Evolutionary conservation across 2,888 invertebrate genomes (phyloP).

Genomic region (Lithosia quadra): DNA sequence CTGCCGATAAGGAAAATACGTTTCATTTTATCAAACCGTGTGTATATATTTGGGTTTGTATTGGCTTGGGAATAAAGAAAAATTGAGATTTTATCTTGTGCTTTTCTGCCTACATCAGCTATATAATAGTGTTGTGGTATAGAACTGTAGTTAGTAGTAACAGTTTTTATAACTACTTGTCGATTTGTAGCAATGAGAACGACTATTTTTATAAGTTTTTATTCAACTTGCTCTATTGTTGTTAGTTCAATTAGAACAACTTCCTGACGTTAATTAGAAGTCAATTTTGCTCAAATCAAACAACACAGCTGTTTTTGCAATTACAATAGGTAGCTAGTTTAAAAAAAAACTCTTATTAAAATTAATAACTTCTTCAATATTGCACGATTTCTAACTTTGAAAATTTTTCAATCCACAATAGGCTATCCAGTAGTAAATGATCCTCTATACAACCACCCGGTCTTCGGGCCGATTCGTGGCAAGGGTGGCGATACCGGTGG

Average conservation of each 20-base stretch:
- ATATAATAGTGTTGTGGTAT: slow-evolving; percentile 3
- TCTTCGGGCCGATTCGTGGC: slow-evolving; percentile 97
- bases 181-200: neutral
- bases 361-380: no score
- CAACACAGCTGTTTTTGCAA: no score
- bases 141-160: slow-evolving; percentile 1
- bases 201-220: no score
- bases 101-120: slow-evolving; percentile 14
- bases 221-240: no score
- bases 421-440: slow-evolving; percentile 99
- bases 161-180: neutral
- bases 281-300: no score
- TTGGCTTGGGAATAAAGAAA: slow-evolving; percentile 22
- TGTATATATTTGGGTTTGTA: slow-evolving; percentile 16
- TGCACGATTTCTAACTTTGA: neutral
- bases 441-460: slow-evolving; percentile 97
- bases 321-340: no score
- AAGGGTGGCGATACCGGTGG: slow-evolving; percentile 95
- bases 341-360: no score
- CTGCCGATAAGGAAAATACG: slow-evolving; percentile 26
- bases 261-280: no score
- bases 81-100: slow-evolving; percentile 28
- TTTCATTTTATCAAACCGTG: slow-evolving; percentile 20
- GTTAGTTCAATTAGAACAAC: no score
- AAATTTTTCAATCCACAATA: slow-evolving; percentile 62